Percentiles rank a stretch among this genome's conserved stretches.
Evolutionary conservation across 2,888 invertebrate species (phyloP).

Genomic region (Bhutanitis thaidina): DNA sequence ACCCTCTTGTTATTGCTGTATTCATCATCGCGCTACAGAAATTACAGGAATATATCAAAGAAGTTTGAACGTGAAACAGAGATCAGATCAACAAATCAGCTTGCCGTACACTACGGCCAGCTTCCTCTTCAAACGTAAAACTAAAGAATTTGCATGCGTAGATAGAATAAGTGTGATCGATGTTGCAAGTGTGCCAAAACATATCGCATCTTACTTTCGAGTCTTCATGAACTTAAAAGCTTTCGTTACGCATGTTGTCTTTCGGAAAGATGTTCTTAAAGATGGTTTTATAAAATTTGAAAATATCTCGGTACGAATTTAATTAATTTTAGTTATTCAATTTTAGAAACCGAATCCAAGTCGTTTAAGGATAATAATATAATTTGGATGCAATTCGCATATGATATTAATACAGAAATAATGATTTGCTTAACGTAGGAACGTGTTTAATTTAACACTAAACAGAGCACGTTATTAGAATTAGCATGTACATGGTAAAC

Average conservation of each 20-base stretch:
- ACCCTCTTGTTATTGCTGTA: not conserved
- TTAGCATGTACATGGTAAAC: slow-evolving; percentile 36
- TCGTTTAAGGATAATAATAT: no score
- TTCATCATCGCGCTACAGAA: slow-evolving; percentile 24
- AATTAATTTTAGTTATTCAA: no score
- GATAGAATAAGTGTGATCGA: not conserved
- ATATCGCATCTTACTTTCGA: not conserved
- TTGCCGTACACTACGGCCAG: slow-evolving; percentile 58
- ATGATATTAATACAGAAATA: no score
- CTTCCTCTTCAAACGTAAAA: slow-evolving; percentile 55
- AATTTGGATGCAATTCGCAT: no score
- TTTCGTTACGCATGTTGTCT: no score
- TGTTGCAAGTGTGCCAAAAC: not conserved
- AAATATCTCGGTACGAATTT: no score
- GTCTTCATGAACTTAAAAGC: not conserved
- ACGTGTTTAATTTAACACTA: slow-evolving; percentile 10
- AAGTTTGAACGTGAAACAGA: slow-evolving; percentile 61
- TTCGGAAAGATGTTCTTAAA: no score
- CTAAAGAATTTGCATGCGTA: slow-evolving; percentile 24
- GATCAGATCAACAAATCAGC: slow-evolving; percentile 61
- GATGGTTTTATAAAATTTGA: no score
- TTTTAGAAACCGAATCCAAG: no score
- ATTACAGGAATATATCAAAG: slow-evolving; percentile 58
- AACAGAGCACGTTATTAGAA: slow-evolving; percentile 4
- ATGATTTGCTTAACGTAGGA: slow-evolving; percentile 2